Evolutionary conservation across 2,888 invertebrate genomes (phyloP).

Genomic region (Alcis repandata): DNA sequence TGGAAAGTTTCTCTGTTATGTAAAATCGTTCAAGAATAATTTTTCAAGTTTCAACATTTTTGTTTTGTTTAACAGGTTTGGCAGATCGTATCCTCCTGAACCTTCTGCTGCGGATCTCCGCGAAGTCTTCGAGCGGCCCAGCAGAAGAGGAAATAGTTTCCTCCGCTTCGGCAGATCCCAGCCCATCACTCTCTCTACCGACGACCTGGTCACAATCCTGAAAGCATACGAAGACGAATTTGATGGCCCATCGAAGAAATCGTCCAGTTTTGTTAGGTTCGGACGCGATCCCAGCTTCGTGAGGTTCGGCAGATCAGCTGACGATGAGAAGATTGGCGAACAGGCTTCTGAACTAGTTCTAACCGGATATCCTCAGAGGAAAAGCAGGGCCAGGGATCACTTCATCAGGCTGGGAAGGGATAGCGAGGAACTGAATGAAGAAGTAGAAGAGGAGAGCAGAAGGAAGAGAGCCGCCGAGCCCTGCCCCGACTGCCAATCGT

Average conservation of each 20-base stretch:
- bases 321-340: slow-evolving; percentile 66
- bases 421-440: slow-evolving; percentile 73
- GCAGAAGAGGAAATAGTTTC: slow-evolving; percentile 74
- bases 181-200: slow-evolving; percentile 69
- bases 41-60: too few species aligned
- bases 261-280: slow-evolving; percentile 72
- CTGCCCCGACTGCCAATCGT: slow-evolving; percentile 75
- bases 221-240: slow-evolving; percentile 75
- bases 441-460: slow-evolving; percentile 64
- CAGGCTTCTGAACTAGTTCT: slow-evolving; percentile 63
- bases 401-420: slow-evolving; percentile 80
- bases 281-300: slow-evolving; percentile 82
- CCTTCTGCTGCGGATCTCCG: slow-evolving; percentile 76
- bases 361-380: slow-evolving; percentile 73
- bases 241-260: slow-evolving; percentile 69
- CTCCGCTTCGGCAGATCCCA: slow-evolving; percentile 79
- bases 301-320: slow-evolving; percentile 76
- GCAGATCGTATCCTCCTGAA: slow-evolving; percentile 77
- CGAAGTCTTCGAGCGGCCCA: slow-evolving; percentile 68
- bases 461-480: slow-evolving; percentile 68
- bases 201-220: slow-evolving; percentile 74
- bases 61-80: slow-evolving; percentile 65
- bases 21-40: too few species aligned
- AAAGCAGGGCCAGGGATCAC: slow-evolving; percentile 75
- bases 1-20: too few species aligned